phyloP scores from a whole-genome alignment of 1,140 invertebrate genomes.

The Brachionus plicatilis region DNA sequence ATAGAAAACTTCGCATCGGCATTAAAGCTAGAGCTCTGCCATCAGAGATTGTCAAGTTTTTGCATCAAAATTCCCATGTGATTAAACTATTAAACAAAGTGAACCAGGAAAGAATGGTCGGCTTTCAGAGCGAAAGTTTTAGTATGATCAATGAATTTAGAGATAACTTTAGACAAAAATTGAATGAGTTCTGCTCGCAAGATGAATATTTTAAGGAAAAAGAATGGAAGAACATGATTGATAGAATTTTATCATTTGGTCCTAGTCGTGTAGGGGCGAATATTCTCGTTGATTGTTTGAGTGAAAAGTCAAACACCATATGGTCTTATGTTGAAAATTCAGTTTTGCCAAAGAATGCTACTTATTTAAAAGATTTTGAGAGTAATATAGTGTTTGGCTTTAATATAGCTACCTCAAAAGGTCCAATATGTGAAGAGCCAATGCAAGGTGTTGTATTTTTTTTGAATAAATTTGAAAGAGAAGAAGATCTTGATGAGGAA shows the following conservation, averaged over 20 bases:
- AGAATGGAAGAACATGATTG: constrained; percentile 61
- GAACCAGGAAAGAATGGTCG: constrained; percentile 24
- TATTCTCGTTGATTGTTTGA: constrained; percentile 68
- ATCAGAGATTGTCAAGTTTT: constrained; percentile 31
- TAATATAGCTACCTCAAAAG: constrained; percentile 78
- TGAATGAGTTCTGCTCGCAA: constrained; percentile 59
- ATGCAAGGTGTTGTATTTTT: constrained; percentile 88
- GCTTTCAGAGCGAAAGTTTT: constrained; percentile 44
- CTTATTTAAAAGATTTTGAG: constrained; percentile 46
- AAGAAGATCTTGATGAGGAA: not conserved
- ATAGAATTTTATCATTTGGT: constrained; percentile 82
- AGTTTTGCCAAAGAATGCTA: constrained; percentile 42
- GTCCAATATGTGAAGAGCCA: constrained; percentile 88
- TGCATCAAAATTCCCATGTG: constrained; percentile 39
- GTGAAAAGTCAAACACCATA: constrained; percentile 52
- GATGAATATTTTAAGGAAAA: constrained; percentile 44
- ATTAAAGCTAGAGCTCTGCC: constrained; percentile 30
- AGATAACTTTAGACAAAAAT: constrained; percentile 62
- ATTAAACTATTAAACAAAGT: not conserved
- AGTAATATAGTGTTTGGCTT: constrained; percentile 79
- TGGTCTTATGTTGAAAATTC: constrained; percentile 48
- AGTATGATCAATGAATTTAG: constrained; percentile 63
- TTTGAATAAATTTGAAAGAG: constrained; percentile 63
- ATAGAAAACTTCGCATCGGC: not conserved
- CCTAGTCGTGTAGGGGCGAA: constrained; percentile 82